Evolutionary conservation across 1,140 invertebrate genomes (phyloP), one percentile per base, ranked within the genome.

Genomic region (Drosophila leontia): DNA sequence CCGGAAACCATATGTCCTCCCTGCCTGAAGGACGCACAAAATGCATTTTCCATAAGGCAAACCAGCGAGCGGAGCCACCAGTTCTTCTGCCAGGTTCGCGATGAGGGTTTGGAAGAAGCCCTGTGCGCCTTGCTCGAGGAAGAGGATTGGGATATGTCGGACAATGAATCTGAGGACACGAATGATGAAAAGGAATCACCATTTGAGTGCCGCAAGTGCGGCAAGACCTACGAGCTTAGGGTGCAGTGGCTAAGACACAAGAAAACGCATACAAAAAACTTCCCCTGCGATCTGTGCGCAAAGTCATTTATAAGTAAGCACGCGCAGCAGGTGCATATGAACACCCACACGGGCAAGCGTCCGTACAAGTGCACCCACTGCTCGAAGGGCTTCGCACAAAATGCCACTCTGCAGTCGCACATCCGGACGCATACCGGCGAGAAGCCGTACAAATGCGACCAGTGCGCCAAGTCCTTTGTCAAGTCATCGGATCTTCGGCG

Each of bases 101-200:
- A 65, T 13, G 39, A 65, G 23, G 32, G 62, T 32, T 26, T 65
- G 13, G 39, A 65, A 15, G 39, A 44, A 34, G 53, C 62, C 11
- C 7, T 42, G 12, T 42, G 39, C 17, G 62, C 62, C 9, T 44
- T 60, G 32, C 29, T 60, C 3, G 17, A 45, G 23, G 34, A 55
- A 23, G 34, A 55, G 5, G 51, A 55, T 37, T 55, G 34, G 51
- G 17, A 55, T 1, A 6, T 15, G 4, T 15, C 7, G 17, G 51
- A 55, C 3, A 9, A 9, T 9, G 34, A 55, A 15, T 23, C 34
- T 11, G 8, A 23, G 2, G 34, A 37, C 9, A 37, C 17, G 7
- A 17, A 23, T 6, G 32, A 37, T 5, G 17, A 3, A 5, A 19
- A 8, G 19, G 3, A 37, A 3, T 1, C 19, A 5, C 0, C 13